Percentiles rank a stretch among this genome's conserved stretches.
These are phyloP conservation scores for Channa striata DNA, from an alignment of 2,797 vertebrate genomes.

Conservation along the genomic window DNA sequence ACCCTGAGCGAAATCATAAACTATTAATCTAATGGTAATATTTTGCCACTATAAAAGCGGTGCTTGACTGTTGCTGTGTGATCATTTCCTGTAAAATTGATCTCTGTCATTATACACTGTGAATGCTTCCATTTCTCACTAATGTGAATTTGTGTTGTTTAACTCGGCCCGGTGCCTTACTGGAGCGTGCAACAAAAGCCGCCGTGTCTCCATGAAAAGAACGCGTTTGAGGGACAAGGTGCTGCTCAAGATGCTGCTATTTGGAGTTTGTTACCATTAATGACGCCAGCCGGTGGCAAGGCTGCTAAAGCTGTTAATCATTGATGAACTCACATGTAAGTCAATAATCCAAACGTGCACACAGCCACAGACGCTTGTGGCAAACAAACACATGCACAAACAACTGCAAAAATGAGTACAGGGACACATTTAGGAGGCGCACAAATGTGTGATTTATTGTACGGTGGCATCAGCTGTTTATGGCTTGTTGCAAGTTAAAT, in stretches of 20 bases:
- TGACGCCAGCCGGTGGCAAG: constrained; percentile 47
- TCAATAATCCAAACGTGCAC: constrained; percentile 73
- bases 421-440: constrained; percentile 8
- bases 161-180: not conserved
- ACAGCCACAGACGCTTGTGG: constrained; percentile 50
- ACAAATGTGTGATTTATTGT: constrained; percentile 45
- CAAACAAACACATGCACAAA: constrained; percentile 49
- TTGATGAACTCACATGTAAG: constrained; percentile 69
- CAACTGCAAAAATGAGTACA: constrained; percentile 22
- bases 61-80: too few relatives aligned
- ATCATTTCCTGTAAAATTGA: not conserved
- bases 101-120: not conserved
- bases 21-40: constrained; percentile 23
- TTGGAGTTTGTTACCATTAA: constrained; percentile 32
- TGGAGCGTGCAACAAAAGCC: not conserved
- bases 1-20: constrained; percentile 39
- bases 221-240: not conserved
- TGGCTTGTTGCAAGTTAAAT: constrained; percentile 22
- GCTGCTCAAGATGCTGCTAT: constrained; percentile 10
- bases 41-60: too few relatives aligned
- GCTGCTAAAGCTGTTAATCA: constrained; percentile 65
- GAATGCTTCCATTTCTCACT: not conserved
- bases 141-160: not conserved
- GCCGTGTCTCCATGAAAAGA: not conserved
- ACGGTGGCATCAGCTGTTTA: constrained; percentile 47